Percentiles rank a stretch among this genome's conserved stretches.
Evolutionary conservation across 2,888 invertebrate genomes (phyloP).

Genomic region (Dicyrtomina minuta): DNA sequence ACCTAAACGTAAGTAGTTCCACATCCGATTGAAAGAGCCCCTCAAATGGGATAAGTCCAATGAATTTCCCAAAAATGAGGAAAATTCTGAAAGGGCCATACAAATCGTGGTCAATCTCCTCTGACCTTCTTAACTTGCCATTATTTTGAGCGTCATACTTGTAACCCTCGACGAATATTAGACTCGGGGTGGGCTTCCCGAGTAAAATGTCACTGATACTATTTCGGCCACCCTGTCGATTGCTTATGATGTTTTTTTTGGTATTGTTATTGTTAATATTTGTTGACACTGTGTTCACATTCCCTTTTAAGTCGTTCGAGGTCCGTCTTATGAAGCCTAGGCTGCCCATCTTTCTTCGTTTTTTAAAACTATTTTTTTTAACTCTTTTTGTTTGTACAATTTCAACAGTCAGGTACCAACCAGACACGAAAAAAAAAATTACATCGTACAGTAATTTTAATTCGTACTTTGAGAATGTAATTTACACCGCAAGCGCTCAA

Average conservation of each 20-base stretch:
- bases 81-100: constrained; percentile 1
- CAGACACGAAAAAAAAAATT: too few relatives aligned
- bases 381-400: too few relatives aligned
- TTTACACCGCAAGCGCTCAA: too few relatives aligned
- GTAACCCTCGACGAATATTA: not conserved
- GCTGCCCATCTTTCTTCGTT: too few relatives aligned
- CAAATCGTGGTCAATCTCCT: not conserved
- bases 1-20: not conserved
- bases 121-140: not conserved
- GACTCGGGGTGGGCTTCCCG: not conserved
- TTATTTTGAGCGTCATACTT: not conserved
- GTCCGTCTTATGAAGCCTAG: too few relatives aligned
- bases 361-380: too few relatives aligned
- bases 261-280: not conserved
- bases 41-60: constrained; percentile 21
- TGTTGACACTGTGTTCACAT: too few relatives aligned
- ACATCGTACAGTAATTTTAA: too few relatives aligned
- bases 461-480: too few relatives aligned
- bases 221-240: not conserved
- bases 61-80: constrained; percentile 22
- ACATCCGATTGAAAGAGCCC: not conserved
- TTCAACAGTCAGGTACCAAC: too few relatives aligned
- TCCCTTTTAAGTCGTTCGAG: too few relatives aligned
- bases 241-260: not conserved
- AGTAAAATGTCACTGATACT: constrained; percentile 10